A percentile compares a stretch with the other conserved stretches of the same genome.
These are phyloP conservation scores for fruit fly (Drosophila melanogaster) DNA, from an alignment of 1,140 invertebrate genomes.

Conservation along the genomic window Release_6_plus_ISO1_MT NT_033777.3:14806001-14806500, in stretches of 20 bases:
- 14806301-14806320: conserved; percentile 59
- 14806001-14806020: conserved; percentile 33
- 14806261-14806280: conserved; percentile 11
- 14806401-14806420: conserved; percentile 31
- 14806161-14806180: conserved; percentile 71
- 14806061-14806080: conserved; percentile 85
- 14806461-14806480: conserved; percentile 53
- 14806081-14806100: conserved; percentile 79
- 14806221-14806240: conserved; percentile 38
- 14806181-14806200: conserved; percentile 84
- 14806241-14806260: conserved; percentile 42
- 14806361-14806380: conserved; percentile 56
- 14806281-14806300: conserved; percentile 23
- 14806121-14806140: conserved; percentile 69
- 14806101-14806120: conserved; percentile 76
- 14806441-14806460: conserved; percentile 77
- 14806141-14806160: conserved; percentile 52
- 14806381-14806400: conserved; percentile 34
- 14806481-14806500: conserved; percentile 37
- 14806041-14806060: conserved; percentile 85
- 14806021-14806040: conserved; percentile 82
- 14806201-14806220: conserved; percentile 53
- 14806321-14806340: conserved; percentile 49
- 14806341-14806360: conserved; percentile 41
- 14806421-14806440: conserved; percentile 65